These are phyloP conservation scores for Drosophila dunni DNA, from an alignment of 1,140 invertebrate species.

Conservation along the genomic window DNA sequence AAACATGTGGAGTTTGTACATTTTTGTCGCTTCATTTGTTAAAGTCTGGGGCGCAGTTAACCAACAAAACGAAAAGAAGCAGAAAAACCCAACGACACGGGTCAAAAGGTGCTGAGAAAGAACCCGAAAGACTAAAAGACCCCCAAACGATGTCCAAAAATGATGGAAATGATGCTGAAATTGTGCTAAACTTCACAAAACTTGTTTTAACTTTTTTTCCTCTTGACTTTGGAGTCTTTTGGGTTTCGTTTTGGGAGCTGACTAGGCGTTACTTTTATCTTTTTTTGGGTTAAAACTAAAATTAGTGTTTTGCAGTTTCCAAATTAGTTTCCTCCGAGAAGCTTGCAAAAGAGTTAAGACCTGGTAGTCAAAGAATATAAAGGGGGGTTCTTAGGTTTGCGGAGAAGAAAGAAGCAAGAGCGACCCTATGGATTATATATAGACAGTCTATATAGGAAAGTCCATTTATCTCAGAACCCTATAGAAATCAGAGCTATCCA, in stretches of 20 bases:
- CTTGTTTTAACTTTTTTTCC: constrained; percentile 30
- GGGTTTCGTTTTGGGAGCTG: constrained; percentile 8
- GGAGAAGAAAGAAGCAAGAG: too few relatives aligned
- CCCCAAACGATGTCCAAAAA: constrained; percentile 21
- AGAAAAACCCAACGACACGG: constrained; percentile 51
- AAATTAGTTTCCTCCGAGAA: constrained; percentile 13
- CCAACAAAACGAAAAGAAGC: constrained; percentile 13
- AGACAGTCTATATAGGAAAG: too few relatives aligned
- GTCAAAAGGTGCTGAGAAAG: constrained; percentile 80
- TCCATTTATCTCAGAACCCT: too few relatives aligned
- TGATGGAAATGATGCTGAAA: constrained; percentile 70
- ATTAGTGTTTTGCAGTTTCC: constrained; percentile 31
- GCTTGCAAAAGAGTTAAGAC: constrained; percentile 18
- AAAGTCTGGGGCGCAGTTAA: constrained; percentile 61
- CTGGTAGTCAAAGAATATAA: too few relatives aligned
- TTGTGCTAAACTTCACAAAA: constrained; percentile 49
- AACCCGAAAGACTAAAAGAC: constrained; percentile 38
- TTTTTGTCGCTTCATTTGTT: constrained; percentile 30
- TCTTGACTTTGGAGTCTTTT: not conserved
- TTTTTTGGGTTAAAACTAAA: not conserved
- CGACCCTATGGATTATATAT: too few relatives aligned
- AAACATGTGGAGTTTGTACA: constrained; percentile 50
- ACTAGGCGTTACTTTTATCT: constrained; percentile 15
- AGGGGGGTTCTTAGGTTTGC: too few relatives aligned
- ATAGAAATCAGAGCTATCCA: too few relatives aligned